Percentiles rank a stretch among this genome's conserved stretches.
These are phyloP conservation scores for Heliornis fulica DNA, from an alignment of 2,113 vertebrate species.

Conservation along the genomic window DNA sequence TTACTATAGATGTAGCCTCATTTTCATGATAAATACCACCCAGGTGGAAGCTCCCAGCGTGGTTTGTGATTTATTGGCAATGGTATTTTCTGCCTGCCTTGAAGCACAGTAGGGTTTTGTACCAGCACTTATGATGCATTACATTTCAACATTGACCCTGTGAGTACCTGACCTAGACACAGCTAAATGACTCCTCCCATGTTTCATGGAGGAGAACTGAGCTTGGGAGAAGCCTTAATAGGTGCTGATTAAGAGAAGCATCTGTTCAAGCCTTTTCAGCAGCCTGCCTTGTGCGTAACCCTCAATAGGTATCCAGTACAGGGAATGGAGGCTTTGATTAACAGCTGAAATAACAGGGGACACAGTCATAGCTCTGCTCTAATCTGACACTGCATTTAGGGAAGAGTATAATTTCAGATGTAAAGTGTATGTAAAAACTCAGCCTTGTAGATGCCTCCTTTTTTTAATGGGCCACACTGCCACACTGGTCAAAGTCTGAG, in stretches of 20 bases:
- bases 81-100: neutral
- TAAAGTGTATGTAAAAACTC: neutral
- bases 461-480: neutral
- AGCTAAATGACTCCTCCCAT: neutral
- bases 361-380: neutral
- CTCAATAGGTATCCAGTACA: neutral
- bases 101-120: conserved; percentile 3
- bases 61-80: neutral
- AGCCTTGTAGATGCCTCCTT: neutral
- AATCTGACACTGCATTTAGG: neutral
- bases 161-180: neutral
- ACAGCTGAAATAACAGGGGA: neutral
- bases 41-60: neutral
- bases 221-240: neutral
- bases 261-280: neutral
- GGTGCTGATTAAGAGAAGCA: neutral
- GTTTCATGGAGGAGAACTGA: neutral
- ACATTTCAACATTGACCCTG: neutral
- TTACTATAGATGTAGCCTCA: neutral
- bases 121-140: neutral
- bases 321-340: neutral
- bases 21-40: conserved; percentile 15
- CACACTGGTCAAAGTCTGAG: neutral
- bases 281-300: neutral
- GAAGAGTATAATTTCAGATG: neutral